These are phyloP conservation scores for Dryobotodes eremita DNA, from an alignment of 2,888 invertebrate species.

Conservation along the genomic window DNA sequence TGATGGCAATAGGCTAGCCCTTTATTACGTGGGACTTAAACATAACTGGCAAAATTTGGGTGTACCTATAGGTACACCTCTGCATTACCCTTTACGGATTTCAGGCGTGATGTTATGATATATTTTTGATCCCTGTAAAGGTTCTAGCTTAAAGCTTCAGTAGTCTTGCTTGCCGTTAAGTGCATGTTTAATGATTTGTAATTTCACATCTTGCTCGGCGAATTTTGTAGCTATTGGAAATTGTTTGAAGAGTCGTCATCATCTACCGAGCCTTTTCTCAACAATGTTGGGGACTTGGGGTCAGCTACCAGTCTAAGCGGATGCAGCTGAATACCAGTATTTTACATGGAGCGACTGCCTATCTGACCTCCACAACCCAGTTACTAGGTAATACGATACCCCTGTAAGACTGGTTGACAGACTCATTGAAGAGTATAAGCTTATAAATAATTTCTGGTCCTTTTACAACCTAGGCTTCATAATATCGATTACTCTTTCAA, in stretches of 20 bases:
- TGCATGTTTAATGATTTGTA: neutral
- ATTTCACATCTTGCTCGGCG: neutral
- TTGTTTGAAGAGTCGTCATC: no score
- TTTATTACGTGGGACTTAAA: neutral
- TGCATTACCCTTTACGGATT: neutral
- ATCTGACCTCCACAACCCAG: no score
- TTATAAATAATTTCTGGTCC: neutral
- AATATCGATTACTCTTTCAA: neutral
- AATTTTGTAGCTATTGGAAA: no score
- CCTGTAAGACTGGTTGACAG: no score
- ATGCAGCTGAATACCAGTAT: no score
- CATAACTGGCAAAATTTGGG: neutral
- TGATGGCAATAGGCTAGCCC: neutral
- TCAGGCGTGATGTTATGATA: neutral
- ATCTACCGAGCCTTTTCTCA: no score
- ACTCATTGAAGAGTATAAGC: no score
- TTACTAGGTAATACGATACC: no score
- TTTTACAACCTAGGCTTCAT: neutral
- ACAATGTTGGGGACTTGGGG: no score
- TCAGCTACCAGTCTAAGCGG: no score
- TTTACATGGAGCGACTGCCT: no score
- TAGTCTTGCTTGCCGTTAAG: neutral
- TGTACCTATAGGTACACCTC: neutral
- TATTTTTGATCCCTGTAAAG: neutral
- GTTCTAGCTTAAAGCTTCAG: neutral